A percentile compares a stretch with the other conserved stretches of the same genome.
These are phyloP conservation scores for Spisula solida DNA, from an alignment of 2,888 invertebrate genomes.

Conservation along the genomic window DNA sequence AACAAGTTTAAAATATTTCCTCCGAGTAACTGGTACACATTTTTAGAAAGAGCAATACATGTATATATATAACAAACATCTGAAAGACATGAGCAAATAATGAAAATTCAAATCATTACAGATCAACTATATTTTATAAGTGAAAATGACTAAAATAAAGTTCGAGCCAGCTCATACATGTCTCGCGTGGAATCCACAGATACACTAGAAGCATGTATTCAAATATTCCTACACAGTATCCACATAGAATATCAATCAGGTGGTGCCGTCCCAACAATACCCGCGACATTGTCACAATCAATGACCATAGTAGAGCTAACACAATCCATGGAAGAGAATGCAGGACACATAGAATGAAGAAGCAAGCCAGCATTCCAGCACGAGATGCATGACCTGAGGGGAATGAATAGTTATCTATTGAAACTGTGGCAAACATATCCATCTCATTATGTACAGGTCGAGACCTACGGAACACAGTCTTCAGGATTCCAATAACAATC, in stretches of 20 bases:
- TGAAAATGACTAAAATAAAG: conserved; percentile 82
- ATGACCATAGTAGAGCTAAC: conserved; percentile 92
- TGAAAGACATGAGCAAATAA: conserved; percentile 18
- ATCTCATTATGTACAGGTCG: conserved; percentile 92
- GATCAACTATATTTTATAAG: conserved; percentile 60
- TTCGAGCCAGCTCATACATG: conserved; percentile 78
- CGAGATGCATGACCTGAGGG: conserved; percentile 98
- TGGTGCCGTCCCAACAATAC: conserved; percentile 95
- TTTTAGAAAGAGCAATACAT: not conserved
- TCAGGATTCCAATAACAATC: conserved; percentile 92
- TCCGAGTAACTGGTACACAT: not conserved
- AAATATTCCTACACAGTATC: conserved; percentile 91
- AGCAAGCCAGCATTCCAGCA: conserved; percentile 92
- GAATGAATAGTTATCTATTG: conserved; percentile 94
- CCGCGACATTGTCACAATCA: conserved; percentile 93
- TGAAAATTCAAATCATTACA: too few species aligned
- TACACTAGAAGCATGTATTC: conserved; percentile 77
- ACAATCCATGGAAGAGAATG: conserved; percentile 53
- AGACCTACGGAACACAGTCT: conserved; percentile 93
- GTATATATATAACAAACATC: not conserved
- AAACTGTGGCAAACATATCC: conserved; percentile 91
- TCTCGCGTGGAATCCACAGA: conserved; percentile 78
- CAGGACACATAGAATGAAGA: conserved; percentile 89
- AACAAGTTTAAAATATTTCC: too few species aligned
- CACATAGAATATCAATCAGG: conserved; percentile 94